A percentile compares a stretch with the other conserved stretches of the same genome.
Evolutionary conservation across 2,113 vertebrate genomes (phyloP).

Genomic region (Pomatorhinus ruficollis): DNA sequence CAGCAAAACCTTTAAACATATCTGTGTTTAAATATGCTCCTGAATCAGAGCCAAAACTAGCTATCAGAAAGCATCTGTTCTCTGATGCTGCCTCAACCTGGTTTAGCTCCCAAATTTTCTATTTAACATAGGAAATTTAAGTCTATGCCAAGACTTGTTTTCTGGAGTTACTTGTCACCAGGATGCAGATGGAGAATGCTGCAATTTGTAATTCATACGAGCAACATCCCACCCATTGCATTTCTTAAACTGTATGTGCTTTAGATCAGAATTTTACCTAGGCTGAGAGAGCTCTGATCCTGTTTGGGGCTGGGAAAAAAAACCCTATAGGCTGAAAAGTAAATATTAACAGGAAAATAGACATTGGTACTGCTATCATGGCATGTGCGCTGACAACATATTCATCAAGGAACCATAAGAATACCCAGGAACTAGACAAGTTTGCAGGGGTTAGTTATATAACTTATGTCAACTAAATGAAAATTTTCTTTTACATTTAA

Average conservation of each 20-base stretch:
- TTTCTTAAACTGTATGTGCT: background rate
- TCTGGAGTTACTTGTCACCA: background rate
- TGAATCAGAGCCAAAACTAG: slow-evolving; percentile 9
- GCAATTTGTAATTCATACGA: background rate
- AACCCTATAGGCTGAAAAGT: background rate
- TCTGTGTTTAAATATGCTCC: slow-evolving; percentile 8
- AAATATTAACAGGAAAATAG: background rate
- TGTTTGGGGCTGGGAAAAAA: background rate
- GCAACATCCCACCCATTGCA: background rate
- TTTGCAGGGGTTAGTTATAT: background rate
- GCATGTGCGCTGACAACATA: background rate
- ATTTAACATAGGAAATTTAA: background rate
- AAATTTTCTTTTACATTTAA: background rate
- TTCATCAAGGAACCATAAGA: background rate
- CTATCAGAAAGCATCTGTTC: slow-evolving; percentile 43
- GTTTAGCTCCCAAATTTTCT: slow-evolving; percentile 23
- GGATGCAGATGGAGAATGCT: slow-evolving; percentile 25
- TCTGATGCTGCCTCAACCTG: background rate
- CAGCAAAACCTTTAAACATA: background rate
- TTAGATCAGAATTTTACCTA: background rate
- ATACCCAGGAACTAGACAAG: background rate
- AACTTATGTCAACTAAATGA: background rate
- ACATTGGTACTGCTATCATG: background rate
- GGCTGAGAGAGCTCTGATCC: background rate
- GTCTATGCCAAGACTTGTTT: slow-evolving; percentile 25